A percentile compares a stretch with the other conserved stretches of the same genome.
These are phyloP conservation scores for Schizopygopsis pylzovi DNA, from an alignment of 2,797 vertebrate genomes.

Conservation along the genomic window DNA sequence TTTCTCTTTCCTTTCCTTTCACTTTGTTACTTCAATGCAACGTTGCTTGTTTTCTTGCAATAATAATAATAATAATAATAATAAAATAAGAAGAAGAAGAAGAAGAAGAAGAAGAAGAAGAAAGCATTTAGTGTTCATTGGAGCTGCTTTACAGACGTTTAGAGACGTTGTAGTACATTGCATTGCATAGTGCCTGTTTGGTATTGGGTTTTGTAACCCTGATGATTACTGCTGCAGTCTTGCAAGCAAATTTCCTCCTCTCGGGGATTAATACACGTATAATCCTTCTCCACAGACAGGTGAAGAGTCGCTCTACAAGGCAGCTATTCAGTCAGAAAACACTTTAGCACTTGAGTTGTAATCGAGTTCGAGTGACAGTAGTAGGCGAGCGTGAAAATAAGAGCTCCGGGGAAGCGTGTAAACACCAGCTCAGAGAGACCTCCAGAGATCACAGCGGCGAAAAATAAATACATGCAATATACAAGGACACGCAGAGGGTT, in stretches of 20 bases:
- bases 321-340: background rate
- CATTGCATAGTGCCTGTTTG: background rate
- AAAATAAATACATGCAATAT: too few relatives aligned
- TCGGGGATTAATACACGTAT: background rate
- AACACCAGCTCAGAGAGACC: background rate
- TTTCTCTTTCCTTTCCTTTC: background rate
- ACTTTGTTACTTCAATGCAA: background rate
- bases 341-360: constrained; percentile 1
- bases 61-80: background rate
- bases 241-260: constrained; percentile 4
- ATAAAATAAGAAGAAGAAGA: background rate
- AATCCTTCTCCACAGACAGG: background rate
- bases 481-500: background rate
- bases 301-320: constrained; percentile 6
- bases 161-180: too few relatives aligned
- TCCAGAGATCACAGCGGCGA: background rate
- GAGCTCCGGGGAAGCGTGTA: background rate
- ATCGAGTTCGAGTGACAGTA: constrained; percentile 5
- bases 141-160: background rate
- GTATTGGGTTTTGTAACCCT: background rate
- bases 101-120: background rate
- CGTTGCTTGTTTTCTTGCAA: background rate
- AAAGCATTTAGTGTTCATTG: background rate
- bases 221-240: background rate
- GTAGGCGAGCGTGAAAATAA: background rate